Base-by-base conservation (phyloP, 2,888 invertebrate species). In the Hirtodrosophila trivittata region DNA sequence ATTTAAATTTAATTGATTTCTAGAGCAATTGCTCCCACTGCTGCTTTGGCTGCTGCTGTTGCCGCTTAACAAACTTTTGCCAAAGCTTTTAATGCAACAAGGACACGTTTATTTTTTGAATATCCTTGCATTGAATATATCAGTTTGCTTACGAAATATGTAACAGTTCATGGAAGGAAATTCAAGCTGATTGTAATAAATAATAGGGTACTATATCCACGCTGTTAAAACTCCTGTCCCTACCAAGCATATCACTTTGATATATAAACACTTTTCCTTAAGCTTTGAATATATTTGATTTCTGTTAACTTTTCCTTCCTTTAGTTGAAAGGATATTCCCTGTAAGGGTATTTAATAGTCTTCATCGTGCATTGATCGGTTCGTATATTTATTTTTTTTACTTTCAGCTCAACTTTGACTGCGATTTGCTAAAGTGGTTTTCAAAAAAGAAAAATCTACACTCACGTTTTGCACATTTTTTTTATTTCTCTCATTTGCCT, bases 1-100 rank as follows among this genome's bases (percentile, higher is more conserved):
- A 81, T 83, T 82, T 84, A 66, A 73, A 67, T 75, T 84, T 77
- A 83, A 83, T 83, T 83, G 84, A 82, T 82, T 83, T 77, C 51
- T 39, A 63, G 66, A 54, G 75, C 66, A 72, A 57, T 57, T 55
- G 56, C 58, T 64, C 14, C 41, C 9, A 25, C 8, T 43, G 28
- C 28, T 28, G 25, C 25, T 59, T 60, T 46, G 51, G 39, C 45
- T 6, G 43, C 58, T 42, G 43, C 14, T 51, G 16, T 26, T 38
- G 50, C 54, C n/a, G 28, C 28, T 56, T 57, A 65, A 50, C 46
- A 66, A 80, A 78, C 68, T 81, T 82, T 67, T 49, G 30, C 47
- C 59, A 72, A 75, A 62, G 77, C 80, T 78, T 72, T 77, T 69
- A 77, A 62, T 59, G 54, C 57, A 37, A 41, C 67, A 70, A 62